A percentile compares a stretch with the other conserved stretches of the same genome.
phyloP scores from a whole-genome alignment of 2,113 vertebrate genomes.

The Burhinus oedicnemus region DNA sequence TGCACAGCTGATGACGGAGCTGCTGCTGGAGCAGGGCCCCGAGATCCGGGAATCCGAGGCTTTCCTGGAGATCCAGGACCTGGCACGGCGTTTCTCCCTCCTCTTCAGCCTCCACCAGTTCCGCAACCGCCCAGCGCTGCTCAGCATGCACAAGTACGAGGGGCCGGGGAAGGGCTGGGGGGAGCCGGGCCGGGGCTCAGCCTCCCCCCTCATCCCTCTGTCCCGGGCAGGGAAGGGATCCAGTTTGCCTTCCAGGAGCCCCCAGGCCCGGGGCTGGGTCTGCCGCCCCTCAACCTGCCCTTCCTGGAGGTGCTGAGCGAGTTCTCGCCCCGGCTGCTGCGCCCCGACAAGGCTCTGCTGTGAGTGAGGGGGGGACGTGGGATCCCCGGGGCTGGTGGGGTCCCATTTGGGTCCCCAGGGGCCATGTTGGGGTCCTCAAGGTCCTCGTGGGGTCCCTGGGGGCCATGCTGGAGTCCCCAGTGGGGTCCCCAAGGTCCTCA shows the following conservation, averaged over 20 bases:
- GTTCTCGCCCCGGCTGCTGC: slow-evolving; percentile 86
- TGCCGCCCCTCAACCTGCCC: slow-evolving; percentile 72
- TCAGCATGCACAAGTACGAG: slow-evolving; percentile 79
- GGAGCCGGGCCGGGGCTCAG: too few relatives aligned
- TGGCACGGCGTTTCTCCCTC: too few relatives aligned
- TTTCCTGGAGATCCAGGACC: too few relatives aligned
- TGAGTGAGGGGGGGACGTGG: slow-evolving; percentile 57
- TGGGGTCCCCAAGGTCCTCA: neutral
- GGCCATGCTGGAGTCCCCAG: too few relatives aligned
- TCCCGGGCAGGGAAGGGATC: slow-evolving; percentile 80
- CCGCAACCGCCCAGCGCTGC: too few relatives aligned
- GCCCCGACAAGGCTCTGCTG: slow-evolving; percentile 80
- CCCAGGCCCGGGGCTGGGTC: neutral
- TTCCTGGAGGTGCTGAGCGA: slow-evolving; percentile 89
- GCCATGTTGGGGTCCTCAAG: neutral
- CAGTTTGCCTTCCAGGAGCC: slow-evolving; percentile 78
- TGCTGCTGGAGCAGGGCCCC: too few relatives aligned
- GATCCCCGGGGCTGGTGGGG: too few relatives aligned
- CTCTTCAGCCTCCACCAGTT: too few relatives aligned
- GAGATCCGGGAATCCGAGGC: too few relatives aligned
- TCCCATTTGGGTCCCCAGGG: neutral
- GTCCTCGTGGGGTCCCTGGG: too few relatives aligned
- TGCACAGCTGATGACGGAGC: too few relatives aligned
- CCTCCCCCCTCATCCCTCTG: neutral
- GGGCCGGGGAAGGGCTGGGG: neutral